Evolutionary conservation across 2,113 vertebrate species (phyloP), one percentile per base, ranked within the genome.

Genomic region (Propithecus coquereli): DNA sequence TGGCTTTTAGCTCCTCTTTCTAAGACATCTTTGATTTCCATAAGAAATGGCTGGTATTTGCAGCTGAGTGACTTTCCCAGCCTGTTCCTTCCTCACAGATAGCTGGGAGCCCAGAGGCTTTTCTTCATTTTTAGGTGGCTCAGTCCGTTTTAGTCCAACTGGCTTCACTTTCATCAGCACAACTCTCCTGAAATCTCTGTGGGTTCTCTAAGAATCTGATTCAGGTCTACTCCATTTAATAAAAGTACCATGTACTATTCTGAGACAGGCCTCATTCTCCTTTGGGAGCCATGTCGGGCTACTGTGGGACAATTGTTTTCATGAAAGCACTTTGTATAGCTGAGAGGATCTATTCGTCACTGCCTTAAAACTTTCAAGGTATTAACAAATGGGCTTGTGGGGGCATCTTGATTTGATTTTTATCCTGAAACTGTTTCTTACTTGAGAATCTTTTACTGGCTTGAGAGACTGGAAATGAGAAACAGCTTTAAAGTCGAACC

Each of bases 401-500:
- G 65, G 6, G 37, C 17, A 81, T 13, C 54, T 94, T 81, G 83
- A 92, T 92, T 82, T 81, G 34, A 87, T 94, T 34, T 95, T 90
- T 94, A 61, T 92, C 65, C 66, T 25, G 65, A 95, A 37, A n/a
- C 59, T 84, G 23, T 92, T 88, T 94, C 77, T 65, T 85, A 16
- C 34, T 84, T 54, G 79, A 94, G 66, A 87, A 54, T 81, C 25
- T 74, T 93, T 90, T 90, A 87, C 43, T 82, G 57, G 32, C 54
- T 50, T 52, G 57, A 87, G 87, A 57, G 54, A 65, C 12, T 65
- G 50, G 61, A 94, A 94, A 95, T 59, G 68, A 92, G 81, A 90
- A 90, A 50, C 20, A 54, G 40, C 74, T 94, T 92, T 90, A 94
- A 66, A 81, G 23, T 84, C 68, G 12, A 66, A 32, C 61, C 22